Evolutionary conservation across 2,888 invertebrate genomes (phyloP), one percentile per base, ranked within the genome.

Genomic region (Sericinus montela): DNA sequence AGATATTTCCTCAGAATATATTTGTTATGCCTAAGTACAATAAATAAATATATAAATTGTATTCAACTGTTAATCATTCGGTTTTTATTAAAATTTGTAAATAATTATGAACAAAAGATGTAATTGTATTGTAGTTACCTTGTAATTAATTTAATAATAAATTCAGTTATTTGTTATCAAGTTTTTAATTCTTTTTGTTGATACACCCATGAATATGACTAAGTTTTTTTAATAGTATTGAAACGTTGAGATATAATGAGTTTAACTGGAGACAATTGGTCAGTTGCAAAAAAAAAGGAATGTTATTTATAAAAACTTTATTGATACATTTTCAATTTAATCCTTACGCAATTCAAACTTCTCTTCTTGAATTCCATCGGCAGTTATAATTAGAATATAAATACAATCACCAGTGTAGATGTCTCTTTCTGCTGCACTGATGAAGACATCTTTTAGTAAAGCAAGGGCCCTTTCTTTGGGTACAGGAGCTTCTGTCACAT

Each of bases 381-480:
- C 95, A 13, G 97, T 97, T 59, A 98, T 95, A 54, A 98, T 90
- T 62, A 95, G 92, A 58, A 99, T 94, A 52, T 91, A 89, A 60
- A 98, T 94, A 51, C 93, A 93, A 87, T 99, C 99, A 41, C 99
- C 99, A 50, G 98, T 98, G 69, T 97, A 95, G 67, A 98, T 99
- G 76, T 99, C 99, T 70, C 99, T 92, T 76, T 99, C 99, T 1
- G 98, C 97, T 3, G 99, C 99, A 46, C 98, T 97, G 62, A 97
- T 97, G 75, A 99, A 99, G 0, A 97, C 96, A 88, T 99, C 99
- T 69, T 97, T 97, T 35, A 98, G 89, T 28, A 99, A 90, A 4
- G 93, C 90, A 9, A 97, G 76, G 0, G 98, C 98, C 65, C 94
- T 94, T 47, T 97, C 97, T 65, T 92, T 83, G 0, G 94, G 90